These are phyloP conservation scores for Clitarchus hookeri DNA, from an alignment of 2,888 invertebrate species.

Conservation along the genomic window DNA sequence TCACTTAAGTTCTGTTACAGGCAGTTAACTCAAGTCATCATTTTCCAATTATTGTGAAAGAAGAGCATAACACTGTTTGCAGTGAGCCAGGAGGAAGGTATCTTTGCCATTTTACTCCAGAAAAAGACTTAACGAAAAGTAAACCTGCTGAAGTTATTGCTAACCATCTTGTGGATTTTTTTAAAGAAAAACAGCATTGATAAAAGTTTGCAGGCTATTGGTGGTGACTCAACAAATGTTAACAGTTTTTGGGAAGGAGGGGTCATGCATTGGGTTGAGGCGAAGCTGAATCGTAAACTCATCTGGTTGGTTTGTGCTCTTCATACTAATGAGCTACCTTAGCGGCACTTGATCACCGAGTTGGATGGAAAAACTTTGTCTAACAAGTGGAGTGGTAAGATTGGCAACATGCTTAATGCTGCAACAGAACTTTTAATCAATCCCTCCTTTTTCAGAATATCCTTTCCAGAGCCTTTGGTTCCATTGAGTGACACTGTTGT, in stretches of 20 bases:
- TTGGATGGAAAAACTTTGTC: too few relatives aligned
- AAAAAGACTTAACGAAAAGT: background rate
- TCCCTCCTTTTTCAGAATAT: background rate
- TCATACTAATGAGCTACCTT: too few relatives aligned
- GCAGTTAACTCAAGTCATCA: conserved; percentile 27
- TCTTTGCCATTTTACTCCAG: background rate
- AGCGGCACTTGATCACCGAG: too few relatives aligned
- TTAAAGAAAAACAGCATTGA: too few relatives aligned
- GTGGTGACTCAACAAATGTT: too few relatives aligned
- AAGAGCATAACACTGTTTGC: conserved; percentile 25
- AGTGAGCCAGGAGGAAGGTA: background rate
- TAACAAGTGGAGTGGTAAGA: background rate
- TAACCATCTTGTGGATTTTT: too few relatives aligned
- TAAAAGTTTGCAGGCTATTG: too few relatives aligned
- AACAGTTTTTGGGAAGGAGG: background rate
- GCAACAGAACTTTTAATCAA: background rate
- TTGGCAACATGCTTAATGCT: background rate
- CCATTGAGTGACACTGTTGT: too few relatives aligned
- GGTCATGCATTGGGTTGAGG: background rate
- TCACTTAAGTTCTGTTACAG: conserved; percentile 22
- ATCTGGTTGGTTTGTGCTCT: too few relatives aligned
- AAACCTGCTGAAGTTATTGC: conserved; percentile 28
- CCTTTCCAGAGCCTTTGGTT: too few relatives aligned
- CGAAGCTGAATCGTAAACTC: background rate
- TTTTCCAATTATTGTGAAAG: conserved; percentile 21